Evolutionary conservation across 2,113 vertebrate species (phyloP).

Genomic region (Hippocampus zosterae): DNA sequence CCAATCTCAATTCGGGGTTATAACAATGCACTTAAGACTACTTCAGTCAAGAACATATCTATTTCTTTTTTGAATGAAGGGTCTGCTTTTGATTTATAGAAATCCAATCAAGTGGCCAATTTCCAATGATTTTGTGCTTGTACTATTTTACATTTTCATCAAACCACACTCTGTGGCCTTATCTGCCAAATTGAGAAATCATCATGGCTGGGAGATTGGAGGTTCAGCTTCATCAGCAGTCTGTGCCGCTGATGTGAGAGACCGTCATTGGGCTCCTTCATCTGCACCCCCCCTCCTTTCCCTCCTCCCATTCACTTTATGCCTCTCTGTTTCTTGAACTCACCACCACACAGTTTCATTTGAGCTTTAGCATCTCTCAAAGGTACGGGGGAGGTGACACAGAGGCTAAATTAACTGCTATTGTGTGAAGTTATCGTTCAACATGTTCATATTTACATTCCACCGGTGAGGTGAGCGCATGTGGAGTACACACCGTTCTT

Average conservation of each 20-base stretch:
- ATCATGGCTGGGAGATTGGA: constrained; percentile 70
- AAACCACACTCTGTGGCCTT: constrained; percentile 64
- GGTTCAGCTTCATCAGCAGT: constrained; percentile 74
- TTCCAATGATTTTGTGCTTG: constrained; percentile 66
- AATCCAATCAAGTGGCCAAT: constrained; percentile 57
- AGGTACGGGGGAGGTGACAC: constrained; percentile 41
- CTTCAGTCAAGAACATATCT: constrained; percentile 47
- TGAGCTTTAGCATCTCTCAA: constrained; percentile 39
- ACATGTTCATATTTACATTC: constrained; percentile 13
- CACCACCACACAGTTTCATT: constrained; percentile 42
- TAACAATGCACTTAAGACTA: constrained; percentile 20
- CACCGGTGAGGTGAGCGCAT: constrained; percentile 19
- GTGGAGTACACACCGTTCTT: background rate
- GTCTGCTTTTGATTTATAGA: constrained; percentile 67
- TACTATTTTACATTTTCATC: constrained; percentile 70
- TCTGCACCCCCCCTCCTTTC: constrained; percentile 5
- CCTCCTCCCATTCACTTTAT: constrained; percentile 23
- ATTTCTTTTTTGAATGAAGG: constrained; percentile 43
- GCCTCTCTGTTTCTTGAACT: constrained; percentile 40
- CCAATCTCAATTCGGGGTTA: constrained; percentile 27
- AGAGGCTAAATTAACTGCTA: constrained; percentile 42
- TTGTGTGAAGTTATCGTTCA: constrained; percentile 54
- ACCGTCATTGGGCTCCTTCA: constrained; percentile 51
- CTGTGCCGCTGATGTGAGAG: constrained; percentile 67
- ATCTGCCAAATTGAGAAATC: constrained; percentile 75